These are phyloP conservation scores for Ophthalmolycus amberensis DNA, from an alignment of 2,113 vertebrate species.

Conservation along the genomic window DNA sequence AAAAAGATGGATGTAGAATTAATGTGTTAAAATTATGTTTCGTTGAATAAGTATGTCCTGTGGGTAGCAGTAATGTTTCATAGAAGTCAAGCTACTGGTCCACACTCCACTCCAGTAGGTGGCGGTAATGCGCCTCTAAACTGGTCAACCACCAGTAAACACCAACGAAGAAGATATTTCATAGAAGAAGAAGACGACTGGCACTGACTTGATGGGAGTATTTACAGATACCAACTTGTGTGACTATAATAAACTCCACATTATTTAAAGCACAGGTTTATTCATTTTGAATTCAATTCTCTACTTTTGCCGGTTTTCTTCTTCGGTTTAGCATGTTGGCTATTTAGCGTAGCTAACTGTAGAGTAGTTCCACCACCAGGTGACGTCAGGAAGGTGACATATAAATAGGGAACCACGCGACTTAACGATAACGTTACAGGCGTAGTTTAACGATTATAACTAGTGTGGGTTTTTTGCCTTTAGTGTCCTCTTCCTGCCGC, in stretches of 20 bases:
- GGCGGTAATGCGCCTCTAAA: not conserved
- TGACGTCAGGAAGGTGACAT: too few species aligned
- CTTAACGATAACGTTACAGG: not conserved
- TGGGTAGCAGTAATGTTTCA: not conserved
- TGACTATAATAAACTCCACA: not conserved
- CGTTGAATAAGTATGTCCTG: not conserved
- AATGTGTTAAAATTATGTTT: not conserved
- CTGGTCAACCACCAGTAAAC: not conserved
- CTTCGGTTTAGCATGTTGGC: conserved; percentile 27
- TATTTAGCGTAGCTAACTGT: conserved; percentile 29
- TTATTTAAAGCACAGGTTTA: not conserved
- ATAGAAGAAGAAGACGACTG: not conserved
- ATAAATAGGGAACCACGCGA: too few species aligned
- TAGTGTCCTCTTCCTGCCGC: not conserved
- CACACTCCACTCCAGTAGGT: not conserved
- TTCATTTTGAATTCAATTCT: not conserved
- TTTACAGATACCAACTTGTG: not conserved
- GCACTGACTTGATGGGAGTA: not conserved
- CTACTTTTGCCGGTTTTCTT: not conserved
- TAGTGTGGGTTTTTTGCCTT: not conserved
- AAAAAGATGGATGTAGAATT: not conserved
- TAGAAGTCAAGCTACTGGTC: too few species aligned
- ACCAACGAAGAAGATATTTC: conserved; percentile 22
- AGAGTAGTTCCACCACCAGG: not conserved
- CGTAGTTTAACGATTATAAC: not conserved